phyloP scores from a whole-genome alignment of 2,113 vertebrate species.

The Suncus etruscus region DNA sequence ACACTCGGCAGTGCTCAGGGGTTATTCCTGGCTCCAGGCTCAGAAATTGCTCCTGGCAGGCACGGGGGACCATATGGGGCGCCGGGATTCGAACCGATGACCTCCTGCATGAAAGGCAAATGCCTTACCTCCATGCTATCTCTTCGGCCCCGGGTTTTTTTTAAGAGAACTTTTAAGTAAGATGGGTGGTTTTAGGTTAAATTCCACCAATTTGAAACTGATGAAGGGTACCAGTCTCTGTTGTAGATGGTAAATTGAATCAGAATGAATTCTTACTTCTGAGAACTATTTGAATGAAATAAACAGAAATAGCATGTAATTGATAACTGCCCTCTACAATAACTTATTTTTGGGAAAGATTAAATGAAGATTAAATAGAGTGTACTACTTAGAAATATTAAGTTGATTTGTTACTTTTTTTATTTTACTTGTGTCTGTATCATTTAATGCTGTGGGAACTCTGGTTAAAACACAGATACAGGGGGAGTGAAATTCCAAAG shows the following conservation, averaged over 20 bases:
- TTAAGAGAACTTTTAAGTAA: slow-evolving; percentile 27
- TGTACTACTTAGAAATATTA: slow-evolving; percentile 2
- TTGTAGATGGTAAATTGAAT: background rate
- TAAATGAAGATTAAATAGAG: slow-evolving; percentile 25
- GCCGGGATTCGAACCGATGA: too few relatives aligned
- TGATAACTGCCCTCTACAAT: background rate
- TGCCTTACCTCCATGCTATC: too few relatives aligned
- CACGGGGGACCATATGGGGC: too few relatives aligned
- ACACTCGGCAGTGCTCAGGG: too few relatives aligned
- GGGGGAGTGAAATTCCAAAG: background rate
- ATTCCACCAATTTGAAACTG: background rate
- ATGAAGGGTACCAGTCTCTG: background rate
- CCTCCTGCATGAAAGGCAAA: too few relatives aligned
- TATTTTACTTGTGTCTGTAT: slow-evolving; percentile 24
- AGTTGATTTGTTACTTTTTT: slow-evolving; percentile 24
- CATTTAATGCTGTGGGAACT: slow-evolving; percentile 12
- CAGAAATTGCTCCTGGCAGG: too few relatives aligned
- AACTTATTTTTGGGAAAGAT: slow-evolving; percentile 50
- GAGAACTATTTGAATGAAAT: slow-evolving; percentile 35
- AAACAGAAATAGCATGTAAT: background rate
- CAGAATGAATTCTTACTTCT: background rate
- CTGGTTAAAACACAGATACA: slow-evolving; percentile 30
- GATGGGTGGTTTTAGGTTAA: background rate
- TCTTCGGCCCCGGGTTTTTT: too few relatives aligned
- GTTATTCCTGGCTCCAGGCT: too few relatives aligned